Percentiles rank a stretch among this genome's conserved stretches.
Evolutionary conservation across 2,797 vertebrate genomes (phyloP).

Genomic region (Balearica regulorum): DNA sequence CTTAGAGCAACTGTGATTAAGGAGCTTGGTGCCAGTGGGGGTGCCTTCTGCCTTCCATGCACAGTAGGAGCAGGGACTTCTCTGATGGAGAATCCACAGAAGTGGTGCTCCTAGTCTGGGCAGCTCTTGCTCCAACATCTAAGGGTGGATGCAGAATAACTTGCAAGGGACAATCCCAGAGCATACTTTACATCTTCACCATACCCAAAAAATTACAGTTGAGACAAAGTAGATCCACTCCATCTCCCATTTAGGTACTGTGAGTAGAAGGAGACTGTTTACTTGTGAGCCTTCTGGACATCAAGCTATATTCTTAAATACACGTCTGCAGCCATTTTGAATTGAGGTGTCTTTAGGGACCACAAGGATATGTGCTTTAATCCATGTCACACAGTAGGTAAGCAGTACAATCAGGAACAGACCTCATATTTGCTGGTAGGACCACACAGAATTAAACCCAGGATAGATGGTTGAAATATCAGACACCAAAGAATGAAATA

Average conservation of each 20-base stretch:
- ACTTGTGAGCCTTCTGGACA: not conserved
- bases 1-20: not conserved
- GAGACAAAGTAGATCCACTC: not conserved
- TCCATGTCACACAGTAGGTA: not conserved
- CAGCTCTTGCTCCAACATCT: not conserved
- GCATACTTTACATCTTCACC: not conserved
- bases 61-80: not conserved
- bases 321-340: not conserved
- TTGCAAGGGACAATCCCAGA: not conserved
- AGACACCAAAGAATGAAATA: not conserved
- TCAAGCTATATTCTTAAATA: not conserved
- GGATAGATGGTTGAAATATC: not conserved
- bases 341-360: not conserved
- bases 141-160: not conserved
- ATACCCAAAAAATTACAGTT: not conserved
- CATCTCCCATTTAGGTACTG: not conserved
- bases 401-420: not conserved
- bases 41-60: not conserved
- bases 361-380: not conserved
- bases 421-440: not conserved
- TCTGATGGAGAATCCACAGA: not conserved
- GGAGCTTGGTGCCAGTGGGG: not conserved
- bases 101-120: not conserved
- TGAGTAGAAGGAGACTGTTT: not conserved
- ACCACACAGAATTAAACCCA: not conserved